Evolutionary conservation across 1,140 invertebrate genomes (phyloP).

Genomic region (Aphis craccivora): DNA sequence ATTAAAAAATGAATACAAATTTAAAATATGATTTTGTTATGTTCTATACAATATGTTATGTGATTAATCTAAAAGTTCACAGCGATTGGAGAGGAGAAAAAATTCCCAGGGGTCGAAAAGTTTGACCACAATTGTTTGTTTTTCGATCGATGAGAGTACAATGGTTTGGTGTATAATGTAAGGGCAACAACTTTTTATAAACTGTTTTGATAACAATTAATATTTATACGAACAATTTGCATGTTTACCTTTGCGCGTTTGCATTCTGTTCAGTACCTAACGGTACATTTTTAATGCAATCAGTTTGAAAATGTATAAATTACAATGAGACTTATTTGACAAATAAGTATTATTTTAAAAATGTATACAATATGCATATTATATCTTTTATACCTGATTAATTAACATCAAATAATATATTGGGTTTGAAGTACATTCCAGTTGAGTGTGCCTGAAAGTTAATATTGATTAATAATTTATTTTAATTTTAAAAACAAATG

Average conservation of each 20-base stretch:
- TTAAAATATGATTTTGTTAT: not conserved
- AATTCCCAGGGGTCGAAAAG: constrained; percentile 17
- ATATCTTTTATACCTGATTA: not conserved
- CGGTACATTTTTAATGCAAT: not conserved
- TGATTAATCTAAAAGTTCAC: constrained; percentile 43
- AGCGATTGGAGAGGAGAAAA: constrained; percentile 13
- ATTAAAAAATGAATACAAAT: not conserved
- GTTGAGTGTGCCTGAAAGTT: not conserved
- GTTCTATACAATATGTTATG: constrained; percentile 6
- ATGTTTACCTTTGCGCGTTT: constrained; percentile 8
- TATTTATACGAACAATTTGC: constrained; percentile 25
- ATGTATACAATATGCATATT: not conserved
- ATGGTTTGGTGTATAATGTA: not conserved
- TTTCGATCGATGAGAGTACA: constrained; percentile 34
- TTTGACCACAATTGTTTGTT: constrained; percentile 14
- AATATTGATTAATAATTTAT: not conserved
- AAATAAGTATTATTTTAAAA: not conserved
- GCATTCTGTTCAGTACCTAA: not conserved
- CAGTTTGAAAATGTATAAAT: not conserved
- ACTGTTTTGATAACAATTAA: not conserved
- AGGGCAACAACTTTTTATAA: constrained; percentile 27
- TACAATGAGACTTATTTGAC: not conserved
- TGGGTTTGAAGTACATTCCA: not conserved
- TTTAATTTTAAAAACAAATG: not conserved
- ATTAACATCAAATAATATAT: not conserved